phyloP scores from a whole-genome alignment of 2,888 invertebrate species.

The Melanotus villosus region DNA sequence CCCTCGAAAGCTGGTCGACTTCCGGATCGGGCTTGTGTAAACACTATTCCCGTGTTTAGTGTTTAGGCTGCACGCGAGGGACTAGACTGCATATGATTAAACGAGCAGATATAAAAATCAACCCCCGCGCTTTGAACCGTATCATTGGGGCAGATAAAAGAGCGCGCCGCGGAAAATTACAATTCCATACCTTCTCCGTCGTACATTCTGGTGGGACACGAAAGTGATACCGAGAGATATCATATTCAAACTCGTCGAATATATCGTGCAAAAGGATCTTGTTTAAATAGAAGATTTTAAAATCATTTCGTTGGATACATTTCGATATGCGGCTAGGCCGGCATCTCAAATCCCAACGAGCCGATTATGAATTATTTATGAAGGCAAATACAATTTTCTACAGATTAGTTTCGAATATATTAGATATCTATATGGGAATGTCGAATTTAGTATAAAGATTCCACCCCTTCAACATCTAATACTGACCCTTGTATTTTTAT shows the following conservation, averaged over 20 bases:
- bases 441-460: conserved; percentile 28
- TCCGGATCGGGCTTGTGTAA: conserved; percentile 51
- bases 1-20: conserved; percentile 50
- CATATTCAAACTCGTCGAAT: conserved; percentile 31
- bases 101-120: conserved; percentile 19
- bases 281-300: conserved; percentile 43
- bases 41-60: conserved; percentile 51
- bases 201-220: conserved; percentile 4
- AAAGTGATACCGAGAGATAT: conserved; percentile 28
- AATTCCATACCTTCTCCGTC: conserved; percentile 23
- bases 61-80: conserved; percentile 51
- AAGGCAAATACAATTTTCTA: conserved; percentile 58
- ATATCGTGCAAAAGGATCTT: conserved; percentile 32
- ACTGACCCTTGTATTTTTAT: background rate
- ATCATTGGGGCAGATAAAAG: conserved; percentile 23
- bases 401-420: conserved; percentile 54
- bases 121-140: conserved; percentile 18
- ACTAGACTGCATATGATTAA: conserved; percentile 28
- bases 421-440: conserved; percentile 40
- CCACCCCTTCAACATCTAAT: conserved; percentile 16
- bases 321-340: conserved; percentile 41
- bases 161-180: conserved; percentile 28
- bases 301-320: conserved; percentile 44
- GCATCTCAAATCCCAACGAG: conserved; percentile 45
- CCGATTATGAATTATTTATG: conserved; percentile 60